phyloP scores from a whole-genome alignment of 2,888 invertebrate species.

The Physocephala rufipes region DNA sequence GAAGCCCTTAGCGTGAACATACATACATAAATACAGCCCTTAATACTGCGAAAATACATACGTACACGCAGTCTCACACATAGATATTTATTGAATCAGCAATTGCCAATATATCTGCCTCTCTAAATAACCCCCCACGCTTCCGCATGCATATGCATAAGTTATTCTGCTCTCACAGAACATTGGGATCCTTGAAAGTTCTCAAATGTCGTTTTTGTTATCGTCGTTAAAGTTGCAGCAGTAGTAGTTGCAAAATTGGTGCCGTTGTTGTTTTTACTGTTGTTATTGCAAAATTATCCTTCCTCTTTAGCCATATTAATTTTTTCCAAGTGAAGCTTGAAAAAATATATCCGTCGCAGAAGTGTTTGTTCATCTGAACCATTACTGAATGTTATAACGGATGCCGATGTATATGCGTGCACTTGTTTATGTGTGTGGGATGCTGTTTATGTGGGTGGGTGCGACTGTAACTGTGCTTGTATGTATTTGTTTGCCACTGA shows the following conservation, averaged over 20 bases:
- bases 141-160: neutral
- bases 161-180: no score
- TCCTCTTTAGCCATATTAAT: slow-evolving; percentile 32
- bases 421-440: no score
- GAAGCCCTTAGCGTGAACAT: slow-evolving; percentile 17
- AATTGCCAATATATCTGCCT: no score
- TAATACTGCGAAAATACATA: no score
- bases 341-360: neutral
- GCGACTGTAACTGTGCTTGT: neutral
- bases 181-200: slow-evolving; percentile 30
- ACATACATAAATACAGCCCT: no score
- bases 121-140: no score
- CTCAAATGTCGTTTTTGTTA: neutral
- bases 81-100: neutral
- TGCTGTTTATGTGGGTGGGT: neutral
- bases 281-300: slow-evolving; percentile 29
- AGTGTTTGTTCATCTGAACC: neutral
- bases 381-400: no score
- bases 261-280: slow-evolving; percentile 26
- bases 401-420: no score
- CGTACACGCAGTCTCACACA: neutral
- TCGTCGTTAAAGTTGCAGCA: slow-evolving; percentile 12
- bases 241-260: no score
- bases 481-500: no score
- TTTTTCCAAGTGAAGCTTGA: slow-evolving; percentile 9